Conservation (phyloP, 2,113 vertebrate species). For the Mesembrinibis cayennensis region DNA sequence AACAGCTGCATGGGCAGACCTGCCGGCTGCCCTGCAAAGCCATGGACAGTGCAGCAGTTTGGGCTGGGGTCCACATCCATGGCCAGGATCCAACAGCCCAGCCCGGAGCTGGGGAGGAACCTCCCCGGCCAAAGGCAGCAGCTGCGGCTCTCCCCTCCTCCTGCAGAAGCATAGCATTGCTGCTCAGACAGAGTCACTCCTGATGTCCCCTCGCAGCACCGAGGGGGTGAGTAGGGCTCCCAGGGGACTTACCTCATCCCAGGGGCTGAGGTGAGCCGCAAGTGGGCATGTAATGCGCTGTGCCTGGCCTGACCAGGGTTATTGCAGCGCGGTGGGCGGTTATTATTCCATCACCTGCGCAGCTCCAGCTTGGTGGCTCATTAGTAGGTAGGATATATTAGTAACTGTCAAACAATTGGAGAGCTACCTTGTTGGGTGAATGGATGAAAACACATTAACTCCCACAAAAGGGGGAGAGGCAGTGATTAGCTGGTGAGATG, state of each 20-base stretch:
- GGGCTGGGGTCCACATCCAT: neutral
- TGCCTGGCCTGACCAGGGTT: neutral
- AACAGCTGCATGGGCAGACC: neutral
- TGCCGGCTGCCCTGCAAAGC: neutral
- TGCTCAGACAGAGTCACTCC: neutral
- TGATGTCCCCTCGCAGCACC: rapidly evolving
- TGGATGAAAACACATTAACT: conserved; percentile 65
- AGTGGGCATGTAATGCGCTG: rapidly evolving
- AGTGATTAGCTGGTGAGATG: conserved; percentile 62
- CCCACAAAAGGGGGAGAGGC: conserved; percentile 49
- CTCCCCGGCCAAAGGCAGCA: neutral
- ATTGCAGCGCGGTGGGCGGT: rapidly evolving
- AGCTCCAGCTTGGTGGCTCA: neutral
- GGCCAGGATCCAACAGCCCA: neutral
- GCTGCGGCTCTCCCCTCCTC: neutral
- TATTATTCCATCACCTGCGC: neutral
- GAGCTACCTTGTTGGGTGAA: conserved; percentile 49
- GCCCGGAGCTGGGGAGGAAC: neutral
- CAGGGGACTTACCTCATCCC: rapidly evolving
- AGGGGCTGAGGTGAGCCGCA: rapidly evolving
- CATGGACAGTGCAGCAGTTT: rapidly evolving
- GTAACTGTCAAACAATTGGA: conserved; percentile 41
- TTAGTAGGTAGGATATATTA: conserved; percentile 62
- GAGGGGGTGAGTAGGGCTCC: rapidly evolving
- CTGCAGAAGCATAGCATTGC: neutral